Percentiles rank a stretch among this genome's conserved stretches.
Evolutionary conservation across 2,113 vertebrate genomes (phyloP).

Genomic region (Halichoeres trimaculatus): DNA sequence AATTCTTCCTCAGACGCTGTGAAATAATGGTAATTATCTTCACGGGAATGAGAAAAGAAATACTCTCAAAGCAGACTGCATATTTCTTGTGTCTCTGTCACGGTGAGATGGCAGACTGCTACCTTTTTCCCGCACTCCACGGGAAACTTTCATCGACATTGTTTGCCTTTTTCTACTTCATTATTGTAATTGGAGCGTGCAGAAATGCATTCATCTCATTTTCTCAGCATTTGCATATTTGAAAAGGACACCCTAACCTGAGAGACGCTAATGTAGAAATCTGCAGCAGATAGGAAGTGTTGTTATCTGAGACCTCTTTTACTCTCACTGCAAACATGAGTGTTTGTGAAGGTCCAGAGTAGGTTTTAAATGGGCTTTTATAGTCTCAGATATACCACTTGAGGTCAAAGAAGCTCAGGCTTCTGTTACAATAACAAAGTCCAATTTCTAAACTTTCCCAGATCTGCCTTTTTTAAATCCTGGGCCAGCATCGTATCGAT

Average conservation of each 20-base stretch:
- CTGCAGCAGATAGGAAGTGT: conserved; percentile 19
- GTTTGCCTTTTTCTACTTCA: conserved; percentile 53
- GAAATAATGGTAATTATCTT: conserved; percentile 34
- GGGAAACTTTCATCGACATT: conserved; percentile 42
- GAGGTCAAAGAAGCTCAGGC: conserved; percentile 19
- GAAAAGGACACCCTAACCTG: conserved; percentile 39
- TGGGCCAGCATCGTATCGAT: neutral
- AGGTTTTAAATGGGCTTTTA: conserved; percentile 24
- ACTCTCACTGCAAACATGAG: conserved; percentile 8
- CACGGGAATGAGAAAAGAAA: neutral
- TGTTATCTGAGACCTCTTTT: conserved; percentile 27
- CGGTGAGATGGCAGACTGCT: neutral
- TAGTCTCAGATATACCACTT: neutral
- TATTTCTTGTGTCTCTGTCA: neutral
- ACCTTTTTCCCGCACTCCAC: conserved; percentile 1
- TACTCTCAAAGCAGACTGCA: neutral
- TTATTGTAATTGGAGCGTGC: conserved; percentile 55
- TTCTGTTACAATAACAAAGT: conserved; percentile 8
- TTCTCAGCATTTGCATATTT: conserved; percentile 60
- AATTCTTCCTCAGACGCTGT: conserved; percentile 8
- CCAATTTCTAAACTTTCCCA: neutral
- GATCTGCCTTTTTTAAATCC: neutral
- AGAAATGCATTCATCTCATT: conserved; percentile 52
- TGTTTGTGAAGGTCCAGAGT: conserved; percentile 1
- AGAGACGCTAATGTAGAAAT: conserved; percentile 6